Conservation (phyloP, 2,888 invertebrate genomes). For the Diarsia brunnea region DNA sequence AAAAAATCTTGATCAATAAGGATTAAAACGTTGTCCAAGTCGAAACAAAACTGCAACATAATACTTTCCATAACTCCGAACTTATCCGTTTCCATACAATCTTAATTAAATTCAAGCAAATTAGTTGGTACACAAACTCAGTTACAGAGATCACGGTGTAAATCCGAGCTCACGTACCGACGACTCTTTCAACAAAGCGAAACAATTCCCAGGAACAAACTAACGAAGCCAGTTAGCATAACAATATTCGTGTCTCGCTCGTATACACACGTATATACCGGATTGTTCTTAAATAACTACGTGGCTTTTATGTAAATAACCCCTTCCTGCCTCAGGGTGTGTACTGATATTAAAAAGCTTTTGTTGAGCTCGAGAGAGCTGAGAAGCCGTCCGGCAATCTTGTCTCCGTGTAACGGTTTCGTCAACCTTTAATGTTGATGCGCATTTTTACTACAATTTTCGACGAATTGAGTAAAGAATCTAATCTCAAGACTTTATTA, state of each 20-base stretch:
- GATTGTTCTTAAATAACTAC: constrained; percentile 86
- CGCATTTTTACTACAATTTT: constrained; percentile 34
- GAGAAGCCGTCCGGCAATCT: constrained; percentile 78
- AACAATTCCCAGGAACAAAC: constrained; percentile 88
- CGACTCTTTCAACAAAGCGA: constrained; percentile 83
- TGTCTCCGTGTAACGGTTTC: constrained; percentile 68
- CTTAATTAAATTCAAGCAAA: constrained; percentile 77
- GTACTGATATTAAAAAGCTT: constrained; percentile 88
- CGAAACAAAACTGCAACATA: constrained; percentile 37
- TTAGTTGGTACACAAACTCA: constrained; percentile 75
- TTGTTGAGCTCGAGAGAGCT: constrained; percentile 84
- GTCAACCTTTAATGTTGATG: constrained; percentile 64
- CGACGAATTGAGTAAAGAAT: constrained; percentile 20
- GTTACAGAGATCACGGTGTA: constrained; percentile 79
- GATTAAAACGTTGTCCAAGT: constrained; percentile 10
- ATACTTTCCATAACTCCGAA: constrained; percentile 53
- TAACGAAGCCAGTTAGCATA: constrained; percentile 90
- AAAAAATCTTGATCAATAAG: too few species aligned
- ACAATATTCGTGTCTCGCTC: constrained; percentile 85
- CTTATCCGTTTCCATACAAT: constrained; percentile 61
- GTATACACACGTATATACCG: constrained; percentile 74
- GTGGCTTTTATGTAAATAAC: constrained; percentile 88
- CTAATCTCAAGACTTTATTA: constrained; percentile 5
- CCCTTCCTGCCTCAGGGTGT: constrained; percentile 83
- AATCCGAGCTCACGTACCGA: constrained; percentile 80